Base-by-base conservation (phyloP, 2,888 invertebrate genomes). In the Antitype chi region DNA sequence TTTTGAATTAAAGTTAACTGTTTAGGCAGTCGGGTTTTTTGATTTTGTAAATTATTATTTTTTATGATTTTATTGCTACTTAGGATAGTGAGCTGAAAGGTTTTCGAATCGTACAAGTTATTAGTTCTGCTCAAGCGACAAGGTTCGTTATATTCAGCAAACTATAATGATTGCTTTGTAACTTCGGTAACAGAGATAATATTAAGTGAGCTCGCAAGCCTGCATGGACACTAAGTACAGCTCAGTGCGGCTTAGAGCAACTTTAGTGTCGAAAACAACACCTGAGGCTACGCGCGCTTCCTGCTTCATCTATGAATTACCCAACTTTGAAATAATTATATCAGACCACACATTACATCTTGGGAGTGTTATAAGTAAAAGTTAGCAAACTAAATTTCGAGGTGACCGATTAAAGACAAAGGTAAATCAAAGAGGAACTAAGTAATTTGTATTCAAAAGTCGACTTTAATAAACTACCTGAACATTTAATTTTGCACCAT, bases 211-310 rank as follows among this genome's bases (percentile, higher is more conserved):
- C 92, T 91, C 86, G 90, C 89, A 90, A 92, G 92, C 91, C 91
- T 92, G 91, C 90, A 90, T 90, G 91, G 91, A 90, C 92, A 92
- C 91, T 93, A 93, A 93, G 92, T 91, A 91, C 89, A 92, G 94
- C 94, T 94, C 93, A 93, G 91, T 89, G 89, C 89, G 92, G 95
- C 95, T 96, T 95, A 95, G 83, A 91, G 91, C 90, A 95, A 95
- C 94, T 95, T 95, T 94, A 94, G 92, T 93, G 93, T 86, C 90
- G 92, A 92, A 91, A 92, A 92, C 93, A 91, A 91, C 96, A 95
- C 96, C 96, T 96, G 95, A 90, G 95, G 87, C 93, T 82, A 85
- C 86, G 86, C 83, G 89, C 89, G 85, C 88, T 88, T 89, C 89
- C 78, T 68, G 78, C 71, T 85, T 85, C 82, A 80, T 81, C 91